Base-by-base conservation (phyloP, 2,888 invertebrate species). In the Eupithecia vulgata region DNA sequence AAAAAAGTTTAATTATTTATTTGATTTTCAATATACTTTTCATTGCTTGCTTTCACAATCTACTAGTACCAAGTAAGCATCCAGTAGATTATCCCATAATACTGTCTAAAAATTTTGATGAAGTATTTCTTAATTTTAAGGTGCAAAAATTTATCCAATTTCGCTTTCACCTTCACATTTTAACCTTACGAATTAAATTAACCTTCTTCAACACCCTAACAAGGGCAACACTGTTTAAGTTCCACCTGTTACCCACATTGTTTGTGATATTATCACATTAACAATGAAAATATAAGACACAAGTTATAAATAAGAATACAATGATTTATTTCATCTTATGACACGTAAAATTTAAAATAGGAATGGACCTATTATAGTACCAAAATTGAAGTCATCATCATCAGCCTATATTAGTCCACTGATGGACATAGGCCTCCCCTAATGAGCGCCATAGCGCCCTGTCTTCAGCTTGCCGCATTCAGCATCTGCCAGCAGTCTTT, bases 201-300 rank as follows among this genome's bases (percentile, higher is more conserved):
- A 64, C 64, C 69, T 75, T 71, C 34, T 68, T 67, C 59, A 64
- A 70, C 61, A 67, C 70, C 30, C 30, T 67, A 65, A 75, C 69
- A 75, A 67, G 67, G 72, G 40, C 71, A 52, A 48, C 42, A 62
- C 30, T 59, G 71, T 57, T 71, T 59, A 65, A 59, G 68, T 12
- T 69, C 21, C 71, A 74, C 74, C 74, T 74, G 74, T 65, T 69
- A 64, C 69, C 52, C 62, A 25, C 21, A 57, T 25, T 45, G 61
- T 61, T 17, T 34, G 15, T 34, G 30, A 57, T 61, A 61, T 34
- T 59, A 57, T 61, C 17, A 61, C 30, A 61, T 61, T 61, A 21
- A 8, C 4, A 57, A 21, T 25, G 10, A 30, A 30, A 34, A 61
- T 30, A 61, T 21, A 17, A 8, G 2, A 61, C 30, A 0, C 17